Evolutionary conservation across 1,140 invertebrate species (phyloP).

Genomic region (Penaeus indicus): DNA sequence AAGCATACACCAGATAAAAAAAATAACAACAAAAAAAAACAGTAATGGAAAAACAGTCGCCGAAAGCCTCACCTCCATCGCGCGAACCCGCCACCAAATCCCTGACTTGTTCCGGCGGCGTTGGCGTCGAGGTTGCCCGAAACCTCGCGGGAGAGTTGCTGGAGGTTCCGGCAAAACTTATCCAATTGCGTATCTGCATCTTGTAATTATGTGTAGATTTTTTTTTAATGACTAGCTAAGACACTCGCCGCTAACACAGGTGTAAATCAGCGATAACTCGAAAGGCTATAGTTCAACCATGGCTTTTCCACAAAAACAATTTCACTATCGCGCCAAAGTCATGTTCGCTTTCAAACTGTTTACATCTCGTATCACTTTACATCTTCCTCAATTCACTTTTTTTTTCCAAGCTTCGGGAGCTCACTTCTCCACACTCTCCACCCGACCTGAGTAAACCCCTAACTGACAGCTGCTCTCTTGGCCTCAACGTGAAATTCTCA

Average conservation of each 20-base stretch:
- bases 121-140: constrained; percentile 31
- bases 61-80: constrained; percentile 7
- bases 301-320: too few relatives aligned
- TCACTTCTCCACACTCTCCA: too few relatives aligned
- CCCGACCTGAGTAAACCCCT: too few relatives aligned
- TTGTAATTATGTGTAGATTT: constrained; percentile 21
- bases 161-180: constrained; percentile 58
- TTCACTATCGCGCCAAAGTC: too few relatives aligned
- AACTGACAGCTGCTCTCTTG: too few relatives aligned
- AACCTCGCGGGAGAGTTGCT: constrained; percentile 38
- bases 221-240: background rate
- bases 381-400: too few relatives aligned
- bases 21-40: background rate
- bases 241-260: background rate
- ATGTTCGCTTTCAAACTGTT: too few relatives aligned
- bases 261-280: too few relatives aligned
- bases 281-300: too few relatives aligned
- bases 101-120: constrained; percentile 3
- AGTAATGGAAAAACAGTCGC: background rate
- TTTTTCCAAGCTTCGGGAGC: too few relatives aligned
- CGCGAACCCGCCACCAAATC: background rate
- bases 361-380: too few relatives aligned
- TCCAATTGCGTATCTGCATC: constrained; percentile 62
- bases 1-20: background rate
- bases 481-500: too few relatives aligned